phyloP scores from a whole-genome alignment of 2,113 vertebrate species.

The Psittacara wagleri region DNA sequence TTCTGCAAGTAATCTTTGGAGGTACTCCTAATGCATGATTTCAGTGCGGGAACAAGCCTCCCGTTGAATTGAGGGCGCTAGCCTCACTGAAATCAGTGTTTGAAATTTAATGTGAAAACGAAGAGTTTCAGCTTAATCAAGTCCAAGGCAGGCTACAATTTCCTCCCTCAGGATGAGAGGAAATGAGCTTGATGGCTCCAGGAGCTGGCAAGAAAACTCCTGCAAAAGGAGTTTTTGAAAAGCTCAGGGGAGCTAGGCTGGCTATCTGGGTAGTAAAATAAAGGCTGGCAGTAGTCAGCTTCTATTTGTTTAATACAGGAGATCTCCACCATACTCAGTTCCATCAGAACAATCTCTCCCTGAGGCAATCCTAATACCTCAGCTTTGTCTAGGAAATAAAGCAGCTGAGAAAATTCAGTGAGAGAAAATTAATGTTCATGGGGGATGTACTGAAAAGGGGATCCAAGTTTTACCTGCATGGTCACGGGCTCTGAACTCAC shows the following conservation, averaged over 20 bases:
- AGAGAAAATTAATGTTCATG: neutral
- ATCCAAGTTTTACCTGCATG: neutral
- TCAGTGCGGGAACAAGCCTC: neutral
- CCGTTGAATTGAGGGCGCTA: neutral
- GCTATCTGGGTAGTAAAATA: neutral
- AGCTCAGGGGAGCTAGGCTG: neutral
- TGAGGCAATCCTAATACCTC: neutral
- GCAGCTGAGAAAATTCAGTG: neutral
- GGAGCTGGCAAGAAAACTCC: neutral
- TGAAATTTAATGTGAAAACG: neutral
- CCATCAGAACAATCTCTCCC: neutral
- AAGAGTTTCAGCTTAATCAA: neutral
- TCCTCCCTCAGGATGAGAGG: neutral
- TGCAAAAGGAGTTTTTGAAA: neutral
- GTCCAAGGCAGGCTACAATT: neutral
- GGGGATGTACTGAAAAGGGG: neutral
- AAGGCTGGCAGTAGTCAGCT: neutral
- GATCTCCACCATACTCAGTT: neutral
- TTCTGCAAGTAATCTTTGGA: neutral
- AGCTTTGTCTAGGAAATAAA: neutral
- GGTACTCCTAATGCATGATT: neutral
- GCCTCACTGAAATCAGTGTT: neutral
- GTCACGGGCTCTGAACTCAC: neutral
- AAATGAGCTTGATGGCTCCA: neutral
- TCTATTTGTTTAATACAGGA: neutral